Percentiles rank a stretch among this genome's conserved stretches.
Conservation (phyloP, 2,888 invertebrate species). For the Pachymerium ferrugineum region DNA sequence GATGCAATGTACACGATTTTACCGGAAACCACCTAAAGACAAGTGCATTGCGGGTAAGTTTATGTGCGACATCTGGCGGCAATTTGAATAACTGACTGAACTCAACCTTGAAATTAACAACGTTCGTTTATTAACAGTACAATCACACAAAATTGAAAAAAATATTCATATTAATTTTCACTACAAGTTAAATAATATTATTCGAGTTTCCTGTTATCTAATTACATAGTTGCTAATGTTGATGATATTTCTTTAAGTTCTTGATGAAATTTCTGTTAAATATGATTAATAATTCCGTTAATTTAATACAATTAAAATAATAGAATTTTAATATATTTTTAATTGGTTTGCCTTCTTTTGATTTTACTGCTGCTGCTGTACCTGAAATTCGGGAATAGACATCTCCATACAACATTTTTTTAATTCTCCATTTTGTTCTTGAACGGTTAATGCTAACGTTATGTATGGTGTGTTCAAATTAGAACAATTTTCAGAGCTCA, state of each 20-base stretch:
- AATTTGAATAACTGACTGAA: too few species aligned
- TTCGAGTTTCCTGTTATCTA: neutral
- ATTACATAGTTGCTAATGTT: neutral
- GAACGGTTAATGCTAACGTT: neutral
- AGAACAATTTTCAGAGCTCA: neutral
- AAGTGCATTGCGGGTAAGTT: too few species aligned
- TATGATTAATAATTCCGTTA: neutral
- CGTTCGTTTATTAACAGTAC: too few species aligned
- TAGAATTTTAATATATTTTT: too few species aligned
- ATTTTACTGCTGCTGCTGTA: neutral
- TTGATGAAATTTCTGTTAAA: neutral
- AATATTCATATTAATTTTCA: too few species aligned
- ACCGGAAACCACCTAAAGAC: too few species aligned
- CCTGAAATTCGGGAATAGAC: neutral
- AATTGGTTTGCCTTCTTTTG: neutral
- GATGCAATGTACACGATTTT: too few species aligned
- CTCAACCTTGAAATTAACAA: too few species aligned
- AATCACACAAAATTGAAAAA: too few species aligned
- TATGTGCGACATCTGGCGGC: too few species aligned
- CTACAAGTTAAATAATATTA: neutral
- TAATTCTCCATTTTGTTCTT: neutral
- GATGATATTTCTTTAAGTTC: neutral
- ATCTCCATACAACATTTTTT: neutral
- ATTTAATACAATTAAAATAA: too few species aligned
- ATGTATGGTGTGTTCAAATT: neutral